A percentile compares a stretch with the other conserved stretches of the same genome.
phyloP scores from a whole-genome alignment of 2,113 vertebrate genomes.

The Centropristis striata region DNA sequence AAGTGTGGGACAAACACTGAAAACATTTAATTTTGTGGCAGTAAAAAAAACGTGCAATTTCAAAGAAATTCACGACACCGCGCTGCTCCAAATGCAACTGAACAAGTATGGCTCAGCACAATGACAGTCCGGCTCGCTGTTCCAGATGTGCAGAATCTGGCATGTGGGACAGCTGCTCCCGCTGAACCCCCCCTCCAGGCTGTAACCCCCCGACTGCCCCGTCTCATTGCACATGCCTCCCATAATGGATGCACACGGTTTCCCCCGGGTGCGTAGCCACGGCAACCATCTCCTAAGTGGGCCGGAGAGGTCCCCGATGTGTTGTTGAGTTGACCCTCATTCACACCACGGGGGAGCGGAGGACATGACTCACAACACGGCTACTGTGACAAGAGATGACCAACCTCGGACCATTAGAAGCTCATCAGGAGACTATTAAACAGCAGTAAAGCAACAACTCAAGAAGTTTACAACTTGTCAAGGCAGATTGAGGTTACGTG shows the following conservation, averaged over 20 bases:
- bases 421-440: slow-evolving; percentile 32
- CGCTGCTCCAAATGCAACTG: background rate
- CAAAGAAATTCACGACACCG: background rate
- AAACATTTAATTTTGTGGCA: background rate
- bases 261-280: slow-evolving; percentile 66
- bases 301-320: slow-evolving; percentile 54
- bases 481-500: background rate
- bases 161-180: slow-evolving; percentile 71
- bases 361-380: slow-evolving; percentile 30
- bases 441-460: slow-evolving; percentile 16
- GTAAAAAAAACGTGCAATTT: background rate
- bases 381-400: slow-evolving; percentile 21
- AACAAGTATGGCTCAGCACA: background rate
- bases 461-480: background rate
- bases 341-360: slow-evolving; percentile 40
- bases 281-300: slow-evolving; percentile 74
- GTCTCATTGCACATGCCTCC: slow-evolving; percentile 68
- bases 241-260: slow-evolving; percentile 70
- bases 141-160: slow-evolving; percentile 66
- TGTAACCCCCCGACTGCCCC: slow-evolving; percentile 30
- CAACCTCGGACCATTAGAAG: slow-evolving; percentile 24
- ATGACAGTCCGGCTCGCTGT: slow-evolving; percentile 16
- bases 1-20: background rate
- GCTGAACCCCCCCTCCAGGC: slow-evolving; percentile 37
- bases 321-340: slow-evolving; percentile 61